Evolutionary conservation across 2,113 vertebrate genomes (phyloP).

Genomic region (Sitta europaea): DNA sequence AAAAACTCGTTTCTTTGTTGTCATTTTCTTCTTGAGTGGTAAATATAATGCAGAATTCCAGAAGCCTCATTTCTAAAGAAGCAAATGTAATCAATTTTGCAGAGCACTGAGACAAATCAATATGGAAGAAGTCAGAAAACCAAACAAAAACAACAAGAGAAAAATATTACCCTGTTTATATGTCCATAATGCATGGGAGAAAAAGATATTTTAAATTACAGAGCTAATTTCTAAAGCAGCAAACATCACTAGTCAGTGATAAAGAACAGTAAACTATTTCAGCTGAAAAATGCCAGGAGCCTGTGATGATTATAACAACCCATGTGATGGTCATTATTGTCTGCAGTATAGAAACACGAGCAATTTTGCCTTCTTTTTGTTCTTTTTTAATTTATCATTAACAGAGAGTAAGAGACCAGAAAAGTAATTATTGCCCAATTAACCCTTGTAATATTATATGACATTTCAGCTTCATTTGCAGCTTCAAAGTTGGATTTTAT

Average conservation of each 20-base stretch:
- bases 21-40: neutral
- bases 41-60: conserved; percentile 33
- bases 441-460: neutral
- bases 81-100: conserved; percentile 35
- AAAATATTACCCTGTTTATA: conserved; percentile 4
- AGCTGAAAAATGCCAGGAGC: neutral
- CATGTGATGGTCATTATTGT: neutral
- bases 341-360: neutral
- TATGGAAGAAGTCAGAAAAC: conserved; percentile 26
- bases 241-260: neutral
- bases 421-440: neutral
- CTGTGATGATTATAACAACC: neutral
- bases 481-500: neutral
- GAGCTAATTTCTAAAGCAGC: neutral
- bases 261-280: conserved; percentile 14
- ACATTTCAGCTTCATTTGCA: neutral
- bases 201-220: conserved; percentile 39
- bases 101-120: conserved; percentile 50
- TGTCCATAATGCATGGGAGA: neutral
- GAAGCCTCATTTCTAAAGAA: conserved; percentile 30
- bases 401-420: neutral
- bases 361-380: neutral
- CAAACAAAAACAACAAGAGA: conserved; percentile 16
- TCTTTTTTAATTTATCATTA: neutral
- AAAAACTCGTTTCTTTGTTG: neutral